Evolutionary conservation across 2,113 vertebrate species (phyloP), one percentile per base, ranked within the genome.

Genomic region (Erpornis zantholeuca): DNA sequence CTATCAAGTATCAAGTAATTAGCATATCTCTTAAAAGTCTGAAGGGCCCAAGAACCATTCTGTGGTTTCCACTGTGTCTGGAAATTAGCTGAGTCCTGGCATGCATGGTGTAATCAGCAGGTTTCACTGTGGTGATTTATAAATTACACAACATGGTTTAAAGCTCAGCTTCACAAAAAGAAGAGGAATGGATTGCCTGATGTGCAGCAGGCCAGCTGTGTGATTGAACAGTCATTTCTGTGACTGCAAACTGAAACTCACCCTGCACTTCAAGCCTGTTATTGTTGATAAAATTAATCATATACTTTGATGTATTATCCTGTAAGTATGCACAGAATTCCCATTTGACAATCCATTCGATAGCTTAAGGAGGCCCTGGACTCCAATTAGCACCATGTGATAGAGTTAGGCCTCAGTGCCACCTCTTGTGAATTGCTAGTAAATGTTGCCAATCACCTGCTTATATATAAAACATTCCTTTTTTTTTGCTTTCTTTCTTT

Each of bases 211-310:
- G 52, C 38, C 45, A 57, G 76, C 68, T 71, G 35, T 63, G 68
- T 66, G 47, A 52, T 24, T 81, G 47, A 44, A 31, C 12, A 4
- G 13, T 42, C 49, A 8, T 60, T 86, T 75, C 27, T 57, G 57
- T 87, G 84, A 33, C 66, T 88, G n/a, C 52, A 65, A 76, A 56
- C 57, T 54, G 78, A 88, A 88, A 86, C 52, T 59, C 57, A 33
- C 10, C 19, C 42, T 49, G 22, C 57, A 16, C 45, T 94, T 86
- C 28, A 31, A 33, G 35, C 72, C 63, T 82, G 36, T 61, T 89
- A 42, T 72, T 95, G 78, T 77, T 95, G 87, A 82, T 90, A 75
- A 87, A 90, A 69, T 72, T 76, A 94, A 69, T 89, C 22, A 4
- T 61, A 45, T 35, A 28, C 53, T 84, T 91, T 50, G 60, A 81